Percentiles rank a stretch among this genome's conserved stretches.
These are phyloP conservation scores for Mirounga angustirostris DNA, from an alignment of 2,113 vertebrate species.

Conservation along the genomic window DNA sequence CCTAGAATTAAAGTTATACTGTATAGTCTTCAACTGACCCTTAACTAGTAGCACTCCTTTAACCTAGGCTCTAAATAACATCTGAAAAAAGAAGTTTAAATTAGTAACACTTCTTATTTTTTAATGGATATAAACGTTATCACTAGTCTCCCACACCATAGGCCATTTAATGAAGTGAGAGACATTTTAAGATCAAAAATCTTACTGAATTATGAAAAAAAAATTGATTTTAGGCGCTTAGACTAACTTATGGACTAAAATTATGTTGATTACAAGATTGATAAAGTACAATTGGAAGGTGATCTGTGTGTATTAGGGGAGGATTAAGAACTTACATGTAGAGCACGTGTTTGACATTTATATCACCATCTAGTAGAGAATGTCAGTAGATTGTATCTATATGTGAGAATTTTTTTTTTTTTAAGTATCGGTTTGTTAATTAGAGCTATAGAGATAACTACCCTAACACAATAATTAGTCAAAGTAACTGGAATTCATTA, in stretches of 20 bases:
- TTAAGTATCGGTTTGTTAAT: not conserved
- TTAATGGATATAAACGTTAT: not conserved
- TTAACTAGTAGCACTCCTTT: not conserved
- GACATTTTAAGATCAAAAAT: not conserved
- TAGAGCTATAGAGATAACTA: not conserved
- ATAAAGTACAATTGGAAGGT: not conserved
- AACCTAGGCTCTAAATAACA: not conserved
- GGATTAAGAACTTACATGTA: not conserved
- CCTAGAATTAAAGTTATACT: not conserved
- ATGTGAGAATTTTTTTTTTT: not conserved
- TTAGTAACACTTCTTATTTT: not conserved
- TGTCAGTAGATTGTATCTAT: not conserved
- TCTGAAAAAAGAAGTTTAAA: not conserved
- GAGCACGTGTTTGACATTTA: not conserved
- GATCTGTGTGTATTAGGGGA: not conserved
- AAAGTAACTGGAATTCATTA: not conserved
- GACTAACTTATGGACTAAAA: not conserved
- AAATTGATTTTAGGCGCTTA: not conserved
- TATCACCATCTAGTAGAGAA: not conserved
- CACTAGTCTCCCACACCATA: not conserved
- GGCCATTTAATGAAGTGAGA: not conserved
- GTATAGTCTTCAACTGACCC: not conserved
- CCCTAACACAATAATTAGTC: not conserved
- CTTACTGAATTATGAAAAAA: not conserved
- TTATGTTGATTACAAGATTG: not conserved